These are phyloP conservation scores for Thomomys bottae DNA, from an alignment of 2,113 vertebrate species.

Conservation along the genomic window DNA sequence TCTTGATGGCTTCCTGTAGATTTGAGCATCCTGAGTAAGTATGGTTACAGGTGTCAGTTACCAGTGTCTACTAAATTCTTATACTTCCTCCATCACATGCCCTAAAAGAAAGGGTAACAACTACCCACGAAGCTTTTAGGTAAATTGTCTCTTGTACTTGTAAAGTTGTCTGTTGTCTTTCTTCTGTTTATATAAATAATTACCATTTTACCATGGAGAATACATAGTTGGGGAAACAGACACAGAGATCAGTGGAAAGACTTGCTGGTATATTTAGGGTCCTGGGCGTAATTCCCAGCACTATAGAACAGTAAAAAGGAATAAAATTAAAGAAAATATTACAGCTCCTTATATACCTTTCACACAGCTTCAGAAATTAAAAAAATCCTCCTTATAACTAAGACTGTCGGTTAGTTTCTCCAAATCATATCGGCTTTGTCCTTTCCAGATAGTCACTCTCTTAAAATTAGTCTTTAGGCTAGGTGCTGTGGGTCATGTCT, in stretches of 20 bases:
- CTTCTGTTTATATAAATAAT: neutral
- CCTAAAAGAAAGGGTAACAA: neutral
- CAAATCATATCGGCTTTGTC: neutral
- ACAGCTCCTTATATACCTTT: neutral
- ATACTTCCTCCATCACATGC: neutral
- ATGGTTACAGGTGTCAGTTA: too few relatives aligned
- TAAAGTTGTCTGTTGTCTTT: neutral
- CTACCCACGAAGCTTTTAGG: neutral
- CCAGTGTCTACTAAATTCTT: neutral
- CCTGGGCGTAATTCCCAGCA: too few relatives aligned
- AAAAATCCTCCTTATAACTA: too few relatives aligned
- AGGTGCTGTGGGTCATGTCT: too few relatives aligned
- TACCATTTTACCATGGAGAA: neutral
- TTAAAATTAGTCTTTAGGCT: neutral
- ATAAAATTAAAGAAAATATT: neutral
- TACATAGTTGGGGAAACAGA: neutral
- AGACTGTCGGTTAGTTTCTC: neutral
- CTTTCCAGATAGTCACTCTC: neutral
- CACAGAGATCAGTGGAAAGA: too few relatives aligned
- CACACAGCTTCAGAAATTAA: slow-evolving; percentile 18
- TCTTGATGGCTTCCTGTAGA: too few relatives aligned
- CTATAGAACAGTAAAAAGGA: too few relatives aligned
- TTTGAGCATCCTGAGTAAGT: too few relatives aligned
- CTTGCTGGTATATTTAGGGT: too few relatives aligned
- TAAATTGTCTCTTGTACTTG: neutral